Evolutionary conservation across 1,140 invertebrate genomes (phyloP), one percentile per base, ranked within the genome.

Genomic region (Brachionus manjavacas): DNA sequence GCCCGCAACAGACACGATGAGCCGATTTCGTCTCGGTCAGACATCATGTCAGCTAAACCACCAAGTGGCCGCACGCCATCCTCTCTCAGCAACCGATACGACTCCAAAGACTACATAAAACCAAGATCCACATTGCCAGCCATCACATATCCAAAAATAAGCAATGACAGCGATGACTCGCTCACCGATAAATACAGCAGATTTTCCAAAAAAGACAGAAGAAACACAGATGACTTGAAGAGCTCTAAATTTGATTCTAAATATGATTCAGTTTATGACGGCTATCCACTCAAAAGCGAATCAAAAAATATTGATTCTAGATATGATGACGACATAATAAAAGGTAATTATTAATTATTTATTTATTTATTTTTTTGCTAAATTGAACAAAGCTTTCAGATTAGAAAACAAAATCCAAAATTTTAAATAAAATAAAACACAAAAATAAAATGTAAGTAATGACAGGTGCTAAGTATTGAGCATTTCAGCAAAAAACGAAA

Each of bases 111-210:
- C 20, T 76, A 49, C 25, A 3, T 12, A 0, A 76, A 23, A 46
- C 20, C 20, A 16, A 76, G 49, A 76, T 11, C 16, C 23, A 76
- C 11, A 0, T 25, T 76, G 11, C 72, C 72, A 23, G 72, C 72
- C 23, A 49, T 76, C 23, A 76, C 72, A 14, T 76, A 76, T 28
- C 39, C 72, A 28, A 76, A 76, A 31, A 28, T 70, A 20, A 43
- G 6, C 46, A 80, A 81, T 64, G 79, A 81, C 41, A 81, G 79
- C 35, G 79, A 81, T 81, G 79, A 81, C 25, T 81, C 79, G 25
- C 11, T 81, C 4, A 35, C 49, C 3, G 79, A 81, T 9, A 39
- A 25, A 14, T 81, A 81, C 20, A 81, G 52, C 52, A 81, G 31
- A 64, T 81, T 81, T 81, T 52, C 43, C 23, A 81, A 81, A 68